These are phyloP conservation scores for Alaudala cheleensis DNA, from an alignment of 2,113 vertebrate genomes.

Conservation along the genomic window DNA sequence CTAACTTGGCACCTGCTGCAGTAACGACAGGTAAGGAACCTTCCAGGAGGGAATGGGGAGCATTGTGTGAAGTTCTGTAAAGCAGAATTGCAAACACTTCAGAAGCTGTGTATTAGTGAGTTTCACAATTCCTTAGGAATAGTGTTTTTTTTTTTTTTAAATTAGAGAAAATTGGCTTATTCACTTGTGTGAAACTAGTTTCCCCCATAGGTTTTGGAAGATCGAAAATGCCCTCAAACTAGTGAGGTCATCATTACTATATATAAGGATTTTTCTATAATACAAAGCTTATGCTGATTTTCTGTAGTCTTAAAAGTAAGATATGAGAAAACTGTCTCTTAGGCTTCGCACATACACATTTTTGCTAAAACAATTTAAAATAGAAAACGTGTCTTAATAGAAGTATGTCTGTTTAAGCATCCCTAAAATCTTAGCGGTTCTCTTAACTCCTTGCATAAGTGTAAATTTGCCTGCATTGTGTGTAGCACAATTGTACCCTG, in stretches of 20 bases:
- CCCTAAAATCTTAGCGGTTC: background rate
- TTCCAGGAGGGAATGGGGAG: slow-evolving; percentile 15
- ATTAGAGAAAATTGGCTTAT: background rate
- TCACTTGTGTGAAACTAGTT: background rate
- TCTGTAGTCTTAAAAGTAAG: background rate
- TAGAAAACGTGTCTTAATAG: background rate
- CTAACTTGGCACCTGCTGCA: slow-evolving; percentile 53
- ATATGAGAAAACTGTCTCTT: background rate
- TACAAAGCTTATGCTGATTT: background rate
- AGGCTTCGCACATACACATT: background rate
- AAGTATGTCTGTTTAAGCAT: background rate
- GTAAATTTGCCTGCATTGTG: background rate
- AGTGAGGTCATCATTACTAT: background rate
- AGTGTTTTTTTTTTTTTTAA: background rate
- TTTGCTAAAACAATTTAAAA: background rate
- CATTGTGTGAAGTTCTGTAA: background rate
- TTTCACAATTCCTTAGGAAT: background rate
- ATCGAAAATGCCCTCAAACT: background rate
- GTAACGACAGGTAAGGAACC: slow-evolving; percentile 63
- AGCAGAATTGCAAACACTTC: background rate
- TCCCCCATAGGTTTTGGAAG: background rate
- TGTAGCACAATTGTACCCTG: background rate
- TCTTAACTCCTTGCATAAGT: background rate
- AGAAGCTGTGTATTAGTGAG: background rate
- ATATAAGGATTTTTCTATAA: background rate